Conservation (phyloP, 2,797 vertebrate species). For the Silurus aristotelis region DNA sequence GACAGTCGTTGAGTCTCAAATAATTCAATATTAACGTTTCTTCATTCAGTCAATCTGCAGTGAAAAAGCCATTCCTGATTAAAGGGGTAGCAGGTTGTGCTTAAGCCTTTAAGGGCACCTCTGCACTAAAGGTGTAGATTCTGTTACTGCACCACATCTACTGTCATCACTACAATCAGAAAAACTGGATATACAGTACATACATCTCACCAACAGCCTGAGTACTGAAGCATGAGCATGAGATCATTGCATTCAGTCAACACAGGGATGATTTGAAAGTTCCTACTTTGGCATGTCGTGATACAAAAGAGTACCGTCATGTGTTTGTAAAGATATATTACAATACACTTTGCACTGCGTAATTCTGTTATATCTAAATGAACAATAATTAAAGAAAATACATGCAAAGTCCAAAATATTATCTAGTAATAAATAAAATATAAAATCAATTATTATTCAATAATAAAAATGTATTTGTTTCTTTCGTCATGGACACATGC, state of each 20-base stretch:
- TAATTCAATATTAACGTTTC: not conserved
- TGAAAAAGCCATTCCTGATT: not conserved
- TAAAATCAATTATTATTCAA: not conserved
- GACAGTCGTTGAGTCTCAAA: not conserved
- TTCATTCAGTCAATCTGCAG: not conserved
- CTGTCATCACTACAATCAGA: not conserved
- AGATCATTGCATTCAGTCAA: slow-evolving; percentile 11
- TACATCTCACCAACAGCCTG: not conserved
- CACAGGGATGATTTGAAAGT: slow-evolving; percentile 8
- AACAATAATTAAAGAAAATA: not conserved
- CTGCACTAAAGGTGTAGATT: not conserved
- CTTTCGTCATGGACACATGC: not conserved
- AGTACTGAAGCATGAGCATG: not conserved
- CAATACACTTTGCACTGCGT: not conserved
- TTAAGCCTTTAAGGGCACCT: not conserved
- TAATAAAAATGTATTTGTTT: slow-evolving; percentile 1
- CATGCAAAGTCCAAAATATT: not conserved
- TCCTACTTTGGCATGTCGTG: not conserved
- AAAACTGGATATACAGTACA: slow-evolving; percentile 2
- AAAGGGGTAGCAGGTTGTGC: not conserved
- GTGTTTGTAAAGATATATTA: not conserved
- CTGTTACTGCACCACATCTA: not conserved
- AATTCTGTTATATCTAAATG: slow-evolving; percentile 8
- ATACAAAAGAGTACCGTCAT: not conserved
- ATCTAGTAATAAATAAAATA: not conserved